Conservation (phyloP, 2,797 vertebrate genomes). For the Delichon dasypus region DNA sequence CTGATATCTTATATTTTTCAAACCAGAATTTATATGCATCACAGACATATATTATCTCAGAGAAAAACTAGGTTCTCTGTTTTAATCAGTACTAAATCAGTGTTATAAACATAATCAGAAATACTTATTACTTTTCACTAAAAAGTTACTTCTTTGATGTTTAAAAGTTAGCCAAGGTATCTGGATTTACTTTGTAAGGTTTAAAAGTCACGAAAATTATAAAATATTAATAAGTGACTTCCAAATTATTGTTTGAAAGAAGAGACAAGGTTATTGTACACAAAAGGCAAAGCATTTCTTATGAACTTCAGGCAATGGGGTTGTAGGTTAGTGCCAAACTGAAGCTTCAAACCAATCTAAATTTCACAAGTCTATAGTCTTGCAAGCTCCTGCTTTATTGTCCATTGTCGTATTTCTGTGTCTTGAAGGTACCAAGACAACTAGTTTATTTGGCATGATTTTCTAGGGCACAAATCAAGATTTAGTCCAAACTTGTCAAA, state of each 20-base stretch:
- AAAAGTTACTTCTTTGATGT: background rate
- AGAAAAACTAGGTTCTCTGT: background rate
- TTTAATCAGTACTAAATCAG: background rate
- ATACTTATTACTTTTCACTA: background rate
- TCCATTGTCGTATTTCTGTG: background rate
- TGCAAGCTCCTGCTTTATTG: background rate
- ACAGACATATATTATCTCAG: background rate
- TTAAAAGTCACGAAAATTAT: background rate
- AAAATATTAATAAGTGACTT: background rate
- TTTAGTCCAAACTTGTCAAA: conserved; percentile 8
- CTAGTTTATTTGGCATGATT: background rate
- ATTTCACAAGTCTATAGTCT: background rate
- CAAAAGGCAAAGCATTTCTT: background rate
- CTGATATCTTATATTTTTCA: background rate
- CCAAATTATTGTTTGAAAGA: background rate
- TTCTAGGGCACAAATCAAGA: background rate
- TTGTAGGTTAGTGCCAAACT: background rate
- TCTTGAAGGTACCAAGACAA: background rate
- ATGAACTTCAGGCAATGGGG: background rate
- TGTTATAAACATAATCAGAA: background rate
- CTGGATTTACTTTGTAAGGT: background rate
- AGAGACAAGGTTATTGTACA: background rate
- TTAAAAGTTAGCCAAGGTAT: background rate
- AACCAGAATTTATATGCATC: background rate
- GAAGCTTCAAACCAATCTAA: background rate